These are phyloP conservation scores for Nematopogon swammerdamellus DNA, from an alignment of 2,888 invertebrate genomes.

Conservation along the genomic window DNA sequence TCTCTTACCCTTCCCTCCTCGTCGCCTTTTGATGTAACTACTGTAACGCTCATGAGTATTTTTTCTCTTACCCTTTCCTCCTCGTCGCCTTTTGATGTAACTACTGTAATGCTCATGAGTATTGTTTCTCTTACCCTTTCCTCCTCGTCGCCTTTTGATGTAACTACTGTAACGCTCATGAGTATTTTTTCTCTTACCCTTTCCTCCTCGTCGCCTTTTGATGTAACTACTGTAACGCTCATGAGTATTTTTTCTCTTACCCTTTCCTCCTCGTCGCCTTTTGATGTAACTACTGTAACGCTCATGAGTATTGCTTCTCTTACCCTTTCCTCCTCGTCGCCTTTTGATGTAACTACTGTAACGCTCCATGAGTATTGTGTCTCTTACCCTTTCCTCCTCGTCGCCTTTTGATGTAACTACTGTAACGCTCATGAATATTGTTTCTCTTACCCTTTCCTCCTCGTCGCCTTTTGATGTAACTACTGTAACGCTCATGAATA, in stretches of 20 bases:
- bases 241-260: constrained; percentile 18
- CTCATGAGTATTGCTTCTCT: constrained; percentile 7
- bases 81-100: constrained; percentile 52
- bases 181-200: constrained; percentile 26
- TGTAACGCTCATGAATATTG: too few relatives aligned
- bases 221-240: too few relatives aligned
- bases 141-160: constrained; percentile 52
- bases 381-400: constrained; percentile 49
- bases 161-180: too few relatives aligned
- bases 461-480: constrained; percentile 51
- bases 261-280: constrained; percentile 53
- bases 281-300: too few relatives aligned
- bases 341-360: too few relatives aligned
- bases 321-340: constrained; percentile 55
- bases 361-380: too few relatives aligned
- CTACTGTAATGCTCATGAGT: too few relatives aligned
- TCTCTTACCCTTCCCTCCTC: constrained; percentile 47
- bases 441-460: constrained; percentile 44
- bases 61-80: constrained; percentile 41
- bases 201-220: constrained; percentile 53
- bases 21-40: too few relatives aligned
- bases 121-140: constrained; percentile 34
- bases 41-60: too few relatives aligned
- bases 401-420: too few relatives aligned
- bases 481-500: too few relatives aligned